A percentile compares a stretch with the other conserved stretches of the same genome.
phyloP scores from a whole-genome alignment of 2,888 invertebrate species.

The Drosophila mimetica region DNA sequence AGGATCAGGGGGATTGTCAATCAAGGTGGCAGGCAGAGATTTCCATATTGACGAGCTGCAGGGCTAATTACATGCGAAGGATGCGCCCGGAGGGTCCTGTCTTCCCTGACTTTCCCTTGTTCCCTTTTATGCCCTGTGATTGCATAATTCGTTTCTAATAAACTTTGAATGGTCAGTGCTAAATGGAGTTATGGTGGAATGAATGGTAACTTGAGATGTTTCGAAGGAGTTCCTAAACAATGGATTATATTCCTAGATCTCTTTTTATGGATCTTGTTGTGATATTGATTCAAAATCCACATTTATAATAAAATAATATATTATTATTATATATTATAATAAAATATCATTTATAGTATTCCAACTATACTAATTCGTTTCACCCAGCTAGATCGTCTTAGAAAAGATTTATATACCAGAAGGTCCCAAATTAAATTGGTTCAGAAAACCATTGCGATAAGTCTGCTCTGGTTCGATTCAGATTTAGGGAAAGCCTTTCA shows the following conservation, averaged over 20 bases:
- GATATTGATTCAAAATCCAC: too few species aligned
- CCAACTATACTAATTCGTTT: too few species aligned
- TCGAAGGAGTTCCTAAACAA: not conserved
- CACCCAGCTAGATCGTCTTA: not conserved
- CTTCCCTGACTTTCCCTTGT: conserved; percentile 2
- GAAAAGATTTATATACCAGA: not conserved
- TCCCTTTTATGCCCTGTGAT: conserved; percentile 5
- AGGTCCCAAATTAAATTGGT: not conserved
- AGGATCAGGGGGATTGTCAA: conserved; percentile 61
- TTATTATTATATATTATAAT: too few species aligned
- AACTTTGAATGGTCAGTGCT: conserved; percentile 40
- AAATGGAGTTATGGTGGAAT: not conserved
- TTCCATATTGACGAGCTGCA: conserved; percentile 61
- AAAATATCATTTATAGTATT: too few species aligned
- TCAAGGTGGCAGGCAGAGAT: conserved; percentile 52
- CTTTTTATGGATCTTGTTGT: too few species aligned
- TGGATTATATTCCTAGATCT: not conserved
- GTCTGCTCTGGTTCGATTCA: conserved; percentile 1
- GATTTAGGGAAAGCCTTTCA: conserved; percentile 6
- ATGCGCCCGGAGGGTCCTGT: conserved; percentile 8
- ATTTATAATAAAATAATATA: too few species aligned
- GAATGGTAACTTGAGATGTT: not conserved
- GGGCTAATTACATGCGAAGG: conserved; percentile 65
- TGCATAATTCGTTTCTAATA: conserved; percentile 60
- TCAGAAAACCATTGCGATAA: not conserved